Evolutionary conservation across 2,797 vertebrate species (phyloP).

Genomic region (Neosilurus mollespiculum): DNA sequence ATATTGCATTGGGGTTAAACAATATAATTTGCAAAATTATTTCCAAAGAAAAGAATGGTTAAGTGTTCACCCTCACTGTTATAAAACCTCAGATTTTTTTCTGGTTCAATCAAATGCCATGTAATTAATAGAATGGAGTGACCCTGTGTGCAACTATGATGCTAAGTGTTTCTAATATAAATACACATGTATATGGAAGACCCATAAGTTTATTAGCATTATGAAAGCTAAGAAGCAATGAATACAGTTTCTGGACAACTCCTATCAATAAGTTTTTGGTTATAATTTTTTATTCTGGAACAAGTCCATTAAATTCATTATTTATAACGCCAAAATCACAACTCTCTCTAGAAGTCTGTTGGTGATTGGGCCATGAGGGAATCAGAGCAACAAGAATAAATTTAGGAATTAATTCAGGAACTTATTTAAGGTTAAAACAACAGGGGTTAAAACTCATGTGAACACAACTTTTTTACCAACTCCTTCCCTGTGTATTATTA

Average conservation of each 20-base stretch:
- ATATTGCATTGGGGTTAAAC: background rate
- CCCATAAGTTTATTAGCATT: background rate
- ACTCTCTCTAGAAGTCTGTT: too few species aligned
- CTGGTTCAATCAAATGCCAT: background rate
- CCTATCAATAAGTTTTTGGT: background rate
- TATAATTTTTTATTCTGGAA: background rate
- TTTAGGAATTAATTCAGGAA: too few species aligned
- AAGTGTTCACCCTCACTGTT: background rate
- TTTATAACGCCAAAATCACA: too few species aligned
- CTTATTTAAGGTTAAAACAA: too few species aligned
- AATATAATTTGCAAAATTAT: background rate
- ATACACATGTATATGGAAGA: background rate
- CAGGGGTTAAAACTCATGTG: background rate
- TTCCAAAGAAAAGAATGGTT: background rate
- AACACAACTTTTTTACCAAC: background rate
- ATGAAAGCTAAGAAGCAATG: background rate
- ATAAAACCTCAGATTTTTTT: background rate
- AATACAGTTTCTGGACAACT: background rate
- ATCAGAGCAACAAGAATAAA: too few species aligned
- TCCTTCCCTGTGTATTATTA: background rate
- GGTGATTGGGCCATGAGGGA: too few species aligned
- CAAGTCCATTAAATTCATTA: too few species aligned
- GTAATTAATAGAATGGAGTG: background rate
- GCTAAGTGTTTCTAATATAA: background rate
- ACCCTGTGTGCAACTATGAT: background rate